Base-by-base conservation (phyloP, 2,888 invertebrate species). In the Salticus scenicus region DNA sequence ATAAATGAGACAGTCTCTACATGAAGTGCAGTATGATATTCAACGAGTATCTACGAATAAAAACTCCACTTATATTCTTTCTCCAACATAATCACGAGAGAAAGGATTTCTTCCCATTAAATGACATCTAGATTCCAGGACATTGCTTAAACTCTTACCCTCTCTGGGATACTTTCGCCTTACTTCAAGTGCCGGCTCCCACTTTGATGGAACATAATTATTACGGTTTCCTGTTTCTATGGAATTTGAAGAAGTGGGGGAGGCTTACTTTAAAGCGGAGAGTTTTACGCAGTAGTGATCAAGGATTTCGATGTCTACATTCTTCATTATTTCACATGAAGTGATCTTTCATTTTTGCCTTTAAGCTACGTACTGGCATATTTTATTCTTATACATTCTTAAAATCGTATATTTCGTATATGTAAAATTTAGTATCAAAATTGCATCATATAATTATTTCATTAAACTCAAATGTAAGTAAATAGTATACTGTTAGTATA, bases 181-280 rank as follows among this genome's bases (percentile, higher is more conserved):
- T 5, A 24, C 24, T 57, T 57, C 57, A 12, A 57, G 57, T 24
- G 57, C 57, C 20, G 24, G 57, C 4, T 24, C 57, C 24, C 57
- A 4, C 57, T 57, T 57, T 57, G 57, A 57, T 4, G 57, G 57
- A 24, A 57, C 57, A 20, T 57, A 57, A 57, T 57, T 57, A 57
- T 57, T 57, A 20, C 57, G 57, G 57, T 57, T 57, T 57, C 57
- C 57, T 57, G 24, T 57, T 57, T 57, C 57, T 24, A 57, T 24
- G 20, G 7, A n/a, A 57, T 57, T 24, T 57, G 24, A 14, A 17
- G 42, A 20, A 17, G 1, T 4, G 24, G 24, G 24, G 24, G 57
- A 57, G 12, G 57, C 1, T 20, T 57, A 2, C 8, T 24, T 57
- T n/a, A 17, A 24, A 57, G 24, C 5, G 4, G 57, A 12, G 24